A percentile compares a stretch with the other conserved stretches of the same genome.
Conservation (phyloP, 2,113 vertebrate species). For the Pelecanoides urinatrix region DNA sequence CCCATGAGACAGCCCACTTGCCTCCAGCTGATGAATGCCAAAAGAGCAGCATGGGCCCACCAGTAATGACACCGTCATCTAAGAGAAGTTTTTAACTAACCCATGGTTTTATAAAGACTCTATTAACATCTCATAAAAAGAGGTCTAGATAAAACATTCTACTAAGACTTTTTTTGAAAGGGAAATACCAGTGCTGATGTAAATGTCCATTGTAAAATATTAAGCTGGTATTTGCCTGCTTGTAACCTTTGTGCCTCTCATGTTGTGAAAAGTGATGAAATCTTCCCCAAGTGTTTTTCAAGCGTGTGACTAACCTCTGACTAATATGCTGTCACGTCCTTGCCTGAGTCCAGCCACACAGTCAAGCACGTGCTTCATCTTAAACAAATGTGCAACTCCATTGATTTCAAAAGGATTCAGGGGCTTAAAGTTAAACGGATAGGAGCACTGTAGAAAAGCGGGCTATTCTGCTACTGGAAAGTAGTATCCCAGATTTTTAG, state of each 20-base stretch:
- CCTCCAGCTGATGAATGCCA: conserved; percentile 40
- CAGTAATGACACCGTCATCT: not conserved
- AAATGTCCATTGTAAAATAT: not conserved
- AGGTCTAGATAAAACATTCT: not conserved
- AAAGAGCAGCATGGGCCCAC: not conserved
- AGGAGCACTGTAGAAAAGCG: not conserved
- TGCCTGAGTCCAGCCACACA: not conserved
- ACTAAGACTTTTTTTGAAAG: not conserved
- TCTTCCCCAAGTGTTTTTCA: not conserved
- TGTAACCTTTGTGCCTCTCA: not conserved
- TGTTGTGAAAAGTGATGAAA: not conserved
- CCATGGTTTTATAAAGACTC: not conserved
- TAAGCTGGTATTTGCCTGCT: not conserved
- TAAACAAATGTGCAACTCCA: not conserved
- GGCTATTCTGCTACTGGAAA: not conserved
- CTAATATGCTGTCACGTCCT: not conserved
- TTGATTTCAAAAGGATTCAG: not conserved
- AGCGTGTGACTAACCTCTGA: not conserved
- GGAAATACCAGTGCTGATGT: not conserved
- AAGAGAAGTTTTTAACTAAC: conserved; percentile 28
- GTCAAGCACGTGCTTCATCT: not conserved
- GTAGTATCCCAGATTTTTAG: not conserved
- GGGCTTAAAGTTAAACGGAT: not conserved
- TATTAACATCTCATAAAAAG: conserved; percentile 2
- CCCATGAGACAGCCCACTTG: not conserved